A percentile compares a stretch with the other conserved stretches of the same genome.
phyloP scores from a whole-genome alignment of 2,797 vertebrate genomes.

The Sebastolobus altivelis region DNA sequence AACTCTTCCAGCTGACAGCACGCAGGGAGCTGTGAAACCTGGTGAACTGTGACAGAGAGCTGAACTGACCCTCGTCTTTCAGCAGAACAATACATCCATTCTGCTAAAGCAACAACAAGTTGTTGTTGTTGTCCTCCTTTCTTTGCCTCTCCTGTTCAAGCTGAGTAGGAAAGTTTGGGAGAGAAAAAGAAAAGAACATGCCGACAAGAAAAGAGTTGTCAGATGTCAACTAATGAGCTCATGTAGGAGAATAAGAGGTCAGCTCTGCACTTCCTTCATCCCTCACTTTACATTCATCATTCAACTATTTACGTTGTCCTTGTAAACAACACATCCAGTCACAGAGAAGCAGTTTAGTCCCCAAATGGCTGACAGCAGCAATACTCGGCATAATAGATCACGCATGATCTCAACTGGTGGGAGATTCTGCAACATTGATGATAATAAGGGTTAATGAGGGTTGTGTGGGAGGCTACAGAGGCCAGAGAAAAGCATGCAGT shows the following conservation, averaged over 20 bases:
- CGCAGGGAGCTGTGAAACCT: background rate
- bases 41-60: background rate
- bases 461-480: background rate
- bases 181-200: background rate
- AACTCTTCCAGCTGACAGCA: background rate
- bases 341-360: background rate
- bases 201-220: background rate
- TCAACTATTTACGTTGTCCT: background rate
- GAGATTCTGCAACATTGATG: background rate
- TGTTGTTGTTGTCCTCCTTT: background rate
- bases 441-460: constrained; percentile 20
- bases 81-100: background rate
- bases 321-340: background rate
- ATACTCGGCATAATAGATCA: background rate
- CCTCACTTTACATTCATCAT: background rate
- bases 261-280: background rate
- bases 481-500: background rate
- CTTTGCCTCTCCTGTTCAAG: background rate
- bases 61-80: background rate
- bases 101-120: background rate
- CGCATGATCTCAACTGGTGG: constrained; percentile 4
- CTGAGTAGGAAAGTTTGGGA: background rate
- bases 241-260: background rate
- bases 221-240: background rate
- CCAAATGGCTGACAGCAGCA: background rate